phyloP scores from a whole-genome alignment of 1,140 invertebrate genomes.

The Trigoniulus corallinus region DNA sequence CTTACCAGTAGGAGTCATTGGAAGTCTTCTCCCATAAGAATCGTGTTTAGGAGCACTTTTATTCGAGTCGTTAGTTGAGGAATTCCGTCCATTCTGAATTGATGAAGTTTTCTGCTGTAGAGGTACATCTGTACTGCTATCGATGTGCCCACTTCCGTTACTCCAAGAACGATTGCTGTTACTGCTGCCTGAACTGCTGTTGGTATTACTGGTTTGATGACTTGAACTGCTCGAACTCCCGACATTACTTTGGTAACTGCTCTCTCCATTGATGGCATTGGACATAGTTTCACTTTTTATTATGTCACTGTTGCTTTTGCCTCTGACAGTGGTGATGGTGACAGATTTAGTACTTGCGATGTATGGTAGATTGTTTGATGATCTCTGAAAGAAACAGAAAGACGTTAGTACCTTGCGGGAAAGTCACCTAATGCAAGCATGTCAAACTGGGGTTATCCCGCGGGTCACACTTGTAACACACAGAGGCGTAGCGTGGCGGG shows the following conservation, averaged over 20 bases:
- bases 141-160: background rate
- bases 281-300: background rate
- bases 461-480: no score
- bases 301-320: background rate
- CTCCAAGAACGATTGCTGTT: conserved; percentile 5
- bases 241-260: background rate
- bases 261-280: background rate
- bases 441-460: no score
- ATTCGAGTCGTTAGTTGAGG: background rate
- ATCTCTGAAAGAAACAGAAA: no score
- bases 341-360: conserved; percentile 3
- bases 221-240: background rate
- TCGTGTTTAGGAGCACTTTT: conserved; percentile 1
- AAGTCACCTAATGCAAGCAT: no score
- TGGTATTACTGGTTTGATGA: conserved; percentile 11
- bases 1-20: conserved; percentile 13
- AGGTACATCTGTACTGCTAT: conserved; percentile 3
- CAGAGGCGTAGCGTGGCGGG: no score
- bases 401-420: no score
- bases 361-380: background rate
- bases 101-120: no score
- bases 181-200: conserved; percentile 8
- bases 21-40: conserved; percentile 10
- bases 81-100: no score
- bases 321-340: background rate